These are phyloP conservation scores for Apodemia mormo DNA, from an alignment of 2,888 invertebrate species.

Conservation along the genomic window DNA sequence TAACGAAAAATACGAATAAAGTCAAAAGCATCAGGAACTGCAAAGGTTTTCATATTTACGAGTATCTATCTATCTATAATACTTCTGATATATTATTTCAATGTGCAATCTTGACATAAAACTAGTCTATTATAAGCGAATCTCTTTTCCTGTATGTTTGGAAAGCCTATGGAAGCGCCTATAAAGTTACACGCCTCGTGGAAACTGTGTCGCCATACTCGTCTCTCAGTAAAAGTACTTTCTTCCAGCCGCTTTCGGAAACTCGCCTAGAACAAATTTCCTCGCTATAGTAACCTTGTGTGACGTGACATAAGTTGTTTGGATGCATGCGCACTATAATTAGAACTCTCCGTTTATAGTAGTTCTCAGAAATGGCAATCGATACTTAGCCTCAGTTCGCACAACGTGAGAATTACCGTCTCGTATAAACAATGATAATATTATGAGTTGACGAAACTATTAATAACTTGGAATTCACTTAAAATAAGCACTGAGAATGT, in stretches of 20 bases:
- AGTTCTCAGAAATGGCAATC: conserved; percentile 58
- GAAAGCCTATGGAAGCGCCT: conserved; percentile 53
- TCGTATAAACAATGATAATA: conserved; percentile 8
- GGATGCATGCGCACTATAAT: conserved; percentile 52
- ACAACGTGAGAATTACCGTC: conserved; percentile 40
- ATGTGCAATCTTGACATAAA: conserved; percentile 9
- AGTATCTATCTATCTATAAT: too few relatives aligned
- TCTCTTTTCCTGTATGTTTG: conserved; percentile 41
- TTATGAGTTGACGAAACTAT: conserved; percentile 1
- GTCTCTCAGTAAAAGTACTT: conserved; percentile 79
- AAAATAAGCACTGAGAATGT: background rate
- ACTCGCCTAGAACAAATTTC: conserved; percentile 71
- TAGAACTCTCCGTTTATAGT: conserved; percentile 46
- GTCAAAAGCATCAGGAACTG: too few relatives aligned
- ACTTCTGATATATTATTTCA: too few relatives aligned
- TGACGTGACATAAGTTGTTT: conserved; percentile 68
- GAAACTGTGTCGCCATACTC: conserved; percentile 75
- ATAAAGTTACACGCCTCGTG: conserved; percentile 50
- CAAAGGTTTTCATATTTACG: too few relatives aligned
- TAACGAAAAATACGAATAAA: too few relatives aligned
- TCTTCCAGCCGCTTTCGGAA: conserved; percentile 79
- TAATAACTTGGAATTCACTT: background rate
- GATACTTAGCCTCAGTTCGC: conserved; percentile 48
- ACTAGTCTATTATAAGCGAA: conserved; percentile 22
- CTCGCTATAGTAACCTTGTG: conserved; percentile 71